Conservation (phyloP, 2,888 invertebrate genomes). For the Pachycephus smyrnensis region DNA sequence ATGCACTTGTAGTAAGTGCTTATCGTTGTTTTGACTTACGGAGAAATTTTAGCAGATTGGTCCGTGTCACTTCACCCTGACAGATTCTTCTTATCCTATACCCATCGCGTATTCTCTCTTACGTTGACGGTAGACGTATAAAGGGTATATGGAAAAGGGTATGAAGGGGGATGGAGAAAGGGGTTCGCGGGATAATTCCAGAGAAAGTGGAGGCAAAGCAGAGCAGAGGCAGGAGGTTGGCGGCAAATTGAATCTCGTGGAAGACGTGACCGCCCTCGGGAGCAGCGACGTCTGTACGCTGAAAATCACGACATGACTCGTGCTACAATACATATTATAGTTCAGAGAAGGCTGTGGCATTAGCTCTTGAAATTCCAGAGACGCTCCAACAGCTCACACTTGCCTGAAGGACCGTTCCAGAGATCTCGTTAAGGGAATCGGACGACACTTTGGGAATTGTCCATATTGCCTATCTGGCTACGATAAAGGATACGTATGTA, state of each 20-base stretch:
- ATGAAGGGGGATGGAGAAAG: neutral
- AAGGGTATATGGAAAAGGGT: neutral
- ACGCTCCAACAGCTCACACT: neutral
- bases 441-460: neutral
- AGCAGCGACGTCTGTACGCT: constrained; percentile 52
- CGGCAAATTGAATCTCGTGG: constrained; percentile 63
- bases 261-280: constrained; percentile 62
- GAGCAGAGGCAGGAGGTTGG: constrained; percentile 34
- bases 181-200: neutral
- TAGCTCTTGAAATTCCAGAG: neutral
- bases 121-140: neutral
- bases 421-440: neutral
- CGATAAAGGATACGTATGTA: too few relatives aligned
- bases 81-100: neutral
- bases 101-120: neutral
- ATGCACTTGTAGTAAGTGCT: neutral
- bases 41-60: neutral
- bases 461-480: neutral
- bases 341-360: constrained; percentile 20
- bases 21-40: neutral
- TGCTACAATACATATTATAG: constrained; percentile 57
- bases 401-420: neutral
- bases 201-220: constrained; percentile 21
- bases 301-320: constrained; percentile 61
- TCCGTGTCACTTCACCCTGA: neutral